Percentiles rank a stretch among this genome's conserved stretches.
phyloP scores from a whole-genome alignment of 2,888 invertebrate species.

The Apomyelois bistriatella region DNA sequence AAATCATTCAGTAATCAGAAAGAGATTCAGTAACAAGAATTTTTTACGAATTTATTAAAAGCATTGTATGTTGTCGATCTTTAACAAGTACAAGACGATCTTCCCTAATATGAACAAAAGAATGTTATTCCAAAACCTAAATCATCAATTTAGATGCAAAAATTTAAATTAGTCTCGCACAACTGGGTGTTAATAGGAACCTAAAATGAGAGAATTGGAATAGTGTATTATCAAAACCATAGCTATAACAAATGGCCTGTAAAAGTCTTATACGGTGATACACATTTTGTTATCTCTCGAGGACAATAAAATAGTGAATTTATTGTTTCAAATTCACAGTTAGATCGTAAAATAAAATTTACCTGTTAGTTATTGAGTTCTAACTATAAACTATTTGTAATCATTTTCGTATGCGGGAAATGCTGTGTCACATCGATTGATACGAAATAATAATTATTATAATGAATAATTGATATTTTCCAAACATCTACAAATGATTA shows the following conservation, averaged over 20 bases:
- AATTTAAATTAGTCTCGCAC: neutral
- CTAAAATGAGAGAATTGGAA: slow-evolving; percentile 1
- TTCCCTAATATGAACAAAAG: too few species aligned
- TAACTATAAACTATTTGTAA: neutral
- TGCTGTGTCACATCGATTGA: neutral
- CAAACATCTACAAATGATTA: too few species aligned
- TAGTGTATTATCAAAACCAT: neutral
- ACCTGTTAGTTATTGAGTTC: slow-evolving; percentile 3
- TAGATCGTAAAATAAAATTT: slow-evolving; percentile 11
- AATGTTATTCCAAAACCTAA: too few species aligned
- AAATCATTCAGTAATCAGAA: too few species aligned
- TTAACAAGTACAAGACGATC: too few species aligned
- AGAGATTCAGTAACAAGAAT: too few species aligned
- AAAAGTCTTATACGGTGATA: slow-evolving; percentile 12
- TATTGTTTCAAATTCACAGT: slow-evolving; percentile 9
- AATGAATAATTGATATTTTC: too few species aligned
- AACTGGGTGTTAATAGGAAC: neutral
- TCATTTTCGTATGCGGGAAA: neutral
- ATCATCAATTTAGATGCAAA: neutral
- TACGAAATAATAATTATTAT: neutral
- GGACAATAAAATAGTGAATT: slow-evolving; percentile 13
- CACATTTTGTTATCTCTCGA: slow-evolving; percentile 10
- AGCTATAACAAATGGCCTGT: slow-evolving; percentile 9
- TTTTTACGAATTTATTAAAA: too few species aligned
- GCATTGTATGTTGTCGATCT: too few species aligned